These are phyloP conservation scores for Acanthosepion lycidas DNA, from an alignment of 2,888 invertebrate species.

Conservation along the genomic window DNA sequence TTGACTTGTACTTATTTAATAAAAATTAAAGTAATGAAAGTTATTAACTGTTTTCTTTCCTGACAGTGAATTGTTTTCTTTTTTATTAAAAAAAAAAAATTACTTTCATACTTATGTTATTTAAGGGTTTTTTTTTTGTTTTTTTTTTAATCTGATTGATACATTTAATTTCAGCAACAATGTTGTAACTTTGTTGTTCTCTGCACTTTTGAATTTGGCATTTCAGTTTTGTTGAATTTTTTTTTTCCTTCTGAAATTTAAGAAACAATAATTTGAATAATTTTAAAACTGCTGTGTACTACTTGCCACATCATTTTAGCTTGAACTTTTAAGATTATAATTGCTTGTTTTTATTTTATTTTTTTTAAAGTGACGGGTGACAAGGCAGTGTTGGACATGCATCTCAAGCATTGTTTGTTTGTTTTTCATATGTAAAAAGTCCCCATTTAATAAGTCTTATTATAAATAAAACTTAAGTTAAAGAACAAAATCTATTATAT, in stretches of 20 bases:
- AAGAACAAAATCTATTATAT: background rate
- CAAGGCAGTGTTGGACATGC: constrained; percentile 1
- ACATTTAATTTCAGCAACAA: no score
- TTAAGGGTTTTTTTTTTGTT: background rate
- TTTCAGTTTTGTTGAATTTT: background rate
- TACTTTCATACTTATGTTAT: background rate
- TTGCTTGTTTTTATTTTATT: background rate
- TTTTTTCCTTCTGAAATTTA: no score
- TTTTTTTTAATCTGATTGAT: no score
- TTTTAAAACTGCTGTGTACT: background rate
- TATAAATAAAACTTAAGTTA: background rate
- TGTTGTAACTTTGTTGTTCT: background rate
- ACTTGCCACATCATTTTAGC: background rate
- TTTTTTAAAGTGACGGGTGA: background rate
- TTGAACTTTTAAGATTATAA: background rate
- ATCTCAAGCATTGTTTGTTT: background rate
- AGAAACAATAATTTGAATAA: no score
- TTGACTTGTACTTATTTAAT: background rate
- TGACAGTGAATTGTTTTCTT: no score
- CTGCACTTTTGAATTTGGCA: background rate
- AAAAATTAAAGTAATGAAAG: background rate
- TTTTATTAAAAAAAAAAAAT: no score
- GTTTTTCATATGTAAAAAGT: background rate
- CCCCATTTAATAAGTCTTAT: background rate
- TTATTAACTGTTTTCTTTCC: no score